Evolutionary conservation across 2,888 invertebrate species (phyloP), one percentile per base, ranked within the genome.

Genomic region (Cacoxenus indagator): DNA sequence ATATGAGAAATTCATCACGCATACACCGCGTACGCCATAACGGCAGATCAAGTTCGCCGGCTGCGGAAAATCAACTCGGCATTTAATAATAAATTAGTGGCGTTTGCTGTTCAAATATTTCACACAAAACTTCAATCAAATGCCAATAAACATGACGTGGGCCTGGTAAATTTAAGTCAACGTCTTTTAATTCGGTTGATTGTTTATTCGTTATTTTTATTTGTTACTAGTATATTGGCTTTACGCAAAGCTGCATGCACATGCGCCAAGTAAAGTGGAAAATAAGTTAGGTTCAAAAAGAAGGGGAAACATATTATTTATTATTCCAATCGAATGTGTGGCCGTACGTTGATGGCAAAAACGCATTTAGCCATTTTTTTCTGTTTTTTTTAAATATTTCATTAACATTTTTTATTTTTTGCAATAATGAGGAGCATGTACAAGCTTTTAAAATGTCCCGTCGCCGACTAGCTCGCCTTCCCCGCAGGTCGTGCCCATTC

Each of bases 1-100:
- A 83, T 83, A 80, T 80, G 77, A 80, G 81, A 78, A n/a, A 82
- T 80, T 83, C 83, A 80, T 80, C 83, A 71, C 84, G 82, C 72
- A 80, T 80, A 80, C 80, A 84, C 69, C 71, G 61, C 65, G 67
- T 3, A 31, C 65, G 65, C 71, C 70, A 68, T 70, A 71, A 4
- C 4, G 19, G 14, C 54, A 22, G 22, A 22, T 22, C 22, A 24
- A 54, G 24, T 24, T 9, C 14, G 24, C 19, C 14, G 22, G 22
- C n/a, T n/a, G n/a, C n/a, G n/a, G n/a, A n/a, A n/a, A n/a, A n/a
- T n/a, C n/a, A n/a, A n/a, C n/a, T n/a, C n/a, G n/a, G n/a, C n/a
- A n/a, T n/a, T n/a, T n/a, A n/a, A n/a, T n/a, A n/a, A n/a, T n/a
- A n/a, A n/a, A n/a, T n/a, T n/a, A n/a, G n/a, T n/a, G n/a, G n/a